phyloP scores from a whole-genome alignment of 2,888 invertebrate genomes.

The Amorpha juglandis region DNA sequence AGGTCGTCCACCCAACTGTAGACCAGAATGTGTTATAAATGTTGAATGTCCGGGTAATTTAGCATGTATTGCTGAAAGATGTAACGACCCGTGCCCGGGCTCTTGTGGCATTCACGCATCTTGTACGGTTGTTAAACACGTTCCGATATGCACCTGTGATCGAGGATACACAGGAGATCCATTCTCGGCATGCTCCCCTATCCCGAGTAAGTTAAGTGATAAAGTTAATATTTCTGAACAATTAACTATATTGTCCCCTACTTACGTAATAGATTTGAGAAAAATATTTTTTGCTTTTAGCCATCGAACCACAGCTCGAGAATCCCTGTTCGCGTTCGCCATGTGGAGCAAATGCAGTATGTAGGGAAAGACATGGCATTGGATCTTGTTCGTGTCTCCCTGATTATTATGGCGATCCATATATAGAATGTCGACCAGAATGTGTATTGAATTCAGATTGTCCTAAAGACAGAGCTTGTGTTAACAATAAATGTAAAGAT shows the following conservation, averaged over 20 bases:
- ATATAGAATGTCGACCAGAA: conserved; percentile 93
- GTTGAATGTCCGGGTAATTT: conserved; percentile 89
- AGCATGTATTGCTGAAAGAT: conserved; percentile 89
- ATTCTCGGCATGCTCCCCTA: conserved; percentile 88
- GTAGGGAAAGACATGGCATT: conserved; percentile 91
- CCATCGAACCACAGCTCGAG: conserved; percentile 78
- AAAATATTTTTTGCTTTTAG: conserved; percentile 58
- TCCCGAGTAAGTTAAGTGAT: conserved; percentile 79
- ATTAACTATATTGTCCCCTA: conserved; percentile 2
- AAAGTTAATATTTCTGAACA: background rate
- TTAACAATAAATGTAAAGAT: conserved; percentile 92
- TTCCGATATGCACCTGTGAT: conserved; percentile 89
- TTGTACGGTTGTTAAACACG: conserved; percentile 88
- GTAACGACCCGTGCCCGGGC: conserved; percentile 89
- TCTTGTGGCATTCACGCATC: conserved; percentile 89
- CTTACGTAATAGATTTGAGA: conserved; percentile 5
- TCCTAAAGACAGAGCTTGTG: conserved; percentile 89
- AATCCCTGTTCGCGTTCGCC: conserved; percentile 92
- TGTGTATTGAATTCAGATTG: conserved; percentile 95
- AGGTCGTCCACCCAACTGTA: conserved; percentile 91
- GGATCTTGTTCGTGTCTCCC: conserved; percentile 92
- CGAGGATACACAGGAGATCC: conserved; percentile 90
- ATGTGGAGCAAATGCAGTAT: conserved; percentile 93
- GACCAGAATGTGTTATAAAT: conserved; percentile 90
- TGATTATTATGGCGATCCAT: conserved; percentile 94